These are phyloP conservation scores for Anseranas semipalmata DNA, from an alignment of 2,113 vertebrate species.

Conservation along the genomic window DNA sequence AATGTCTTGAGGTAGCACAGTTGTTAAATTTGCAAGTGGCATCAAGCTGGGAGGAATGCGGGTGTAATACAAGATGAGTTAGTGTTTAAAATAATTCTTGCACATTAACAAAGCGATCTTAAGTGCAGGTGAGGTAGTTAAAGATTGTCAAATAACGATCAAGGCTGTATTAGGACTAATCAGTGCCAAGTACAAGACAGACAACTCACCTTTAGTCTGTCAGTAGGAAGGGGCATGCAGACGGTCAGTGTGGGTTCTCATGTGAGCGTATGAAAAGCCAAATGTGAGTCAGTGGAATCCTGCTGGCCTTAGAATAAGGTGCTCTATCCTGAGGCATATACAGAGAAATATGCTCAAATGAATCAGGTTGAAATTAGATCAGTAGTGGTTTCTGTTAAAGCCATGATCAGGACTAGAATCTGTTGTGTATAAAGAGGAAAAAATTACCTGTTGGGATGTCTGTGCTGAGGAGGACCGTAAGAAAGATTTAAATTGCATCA, in stretches of 20 bases:
- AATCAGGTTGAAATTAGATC: neutral
- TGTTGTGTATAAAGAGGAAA: neutral
- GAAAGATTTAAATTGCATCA: neutral
- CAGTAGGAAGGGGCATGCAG: neutral
- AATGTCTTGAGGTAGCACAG: neutral
- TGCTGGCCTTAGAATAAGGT: neutral
- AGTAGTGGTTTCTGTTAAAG: neutral
- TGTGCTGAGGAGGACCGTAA: neutral
- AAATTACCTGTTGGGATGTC: neutral
- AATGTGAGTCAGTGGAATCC: neutral
- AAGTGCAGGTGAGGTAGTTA: neutral
- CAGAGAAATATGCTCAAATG: neutral
- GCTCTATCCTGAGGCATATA: neutral
- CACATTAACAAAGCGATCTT: neutral
- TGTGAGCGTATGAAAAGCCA: neutral
- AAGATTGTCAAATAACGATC: neutral
- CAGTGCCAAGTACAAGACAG: neutral
- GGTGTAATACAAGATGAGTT: neutral
- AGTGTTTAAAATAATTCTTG: neutral
- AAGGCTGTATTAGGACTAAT: neutral
- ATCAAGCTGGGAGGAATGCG: neutral
- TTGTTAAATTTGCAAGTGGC: neutral
- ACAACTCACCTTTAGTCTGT: neutral
- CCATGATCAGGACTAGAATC: fast-evolving
- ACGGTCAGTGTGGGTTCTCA: fast-evolving